Evolutionary conservation across 2,888 invertebrate species (phyloP).

Genomic region (Diloba caeruleocephala): DNA sequence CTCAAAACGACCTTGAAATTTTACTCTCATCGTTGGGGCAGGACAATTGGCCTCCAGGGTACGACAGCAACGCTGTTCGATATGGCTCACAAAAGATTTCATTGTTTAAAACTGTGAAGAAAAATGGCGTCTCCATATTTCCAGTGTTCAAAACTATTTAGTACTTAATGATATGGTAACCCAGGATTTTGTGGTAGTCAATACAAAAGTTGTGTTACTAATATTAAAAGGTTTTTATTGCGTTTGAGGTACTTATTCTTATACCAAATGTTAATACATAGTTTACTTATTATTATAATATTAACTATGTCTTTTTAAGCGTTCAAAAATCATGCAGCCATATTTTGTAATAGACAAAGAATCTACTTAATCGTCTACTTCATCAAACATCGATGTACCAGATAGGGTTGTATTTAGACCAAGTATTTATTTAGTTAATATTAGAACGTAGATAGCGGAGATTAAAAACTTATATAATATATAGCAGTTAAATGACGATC

Average conservation of each 20-base stretch:
- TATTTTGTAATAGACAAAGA: slow-evolving; percentile 8
- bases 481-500: slow-evolving; percentile 54
- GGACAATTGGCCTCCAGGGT: neutral
- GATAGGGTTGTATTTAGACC: slow-evolving; percentile 76
- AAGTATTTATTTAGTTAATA: slow-evolving; percentile 78
- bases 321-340: slow-evolving; percentile 11
- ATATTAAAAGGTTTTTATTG: slow-evolving; percentile 32
- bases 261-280: slow-evolving; percentile 19
- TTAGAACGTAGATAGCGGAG: slow-evolving; percentile 63
- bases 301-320: slow-evolving; percentile 21
- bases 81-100: neutral
- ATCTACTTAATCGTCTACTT: slow-evolving; percentile 37
- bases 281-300: slow-evolving; percentile 8
- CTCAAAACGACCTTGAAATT: too few species aligned
- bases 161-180: slow-evolving; percentile 5
- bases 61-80: neutral
- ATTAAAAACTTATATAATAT: slow-evolving; percentile 48
- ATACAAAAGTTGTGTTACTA: slow-evolving; percentile 23
- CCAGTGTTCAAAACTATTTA: slow-evolving; percentile 23
- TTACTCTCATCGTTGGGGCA: too few species aligned
- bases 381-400: slow-evolving; percentile 62
- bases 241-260: slow-evolving; percentile 32
- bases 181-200: slow-evolving; percentile 7
- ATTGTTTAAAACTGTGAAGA: slow-evolving; percentile 21
- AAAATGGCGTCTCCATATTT: slow-evolving; percentile 5